Percentiles rank a stretch among this genome's conserved stretches.
phyloP scores from a whole-genome alignment of 2,797 vertebrate genomes.

The Hafferia zeledoni region DNA sequence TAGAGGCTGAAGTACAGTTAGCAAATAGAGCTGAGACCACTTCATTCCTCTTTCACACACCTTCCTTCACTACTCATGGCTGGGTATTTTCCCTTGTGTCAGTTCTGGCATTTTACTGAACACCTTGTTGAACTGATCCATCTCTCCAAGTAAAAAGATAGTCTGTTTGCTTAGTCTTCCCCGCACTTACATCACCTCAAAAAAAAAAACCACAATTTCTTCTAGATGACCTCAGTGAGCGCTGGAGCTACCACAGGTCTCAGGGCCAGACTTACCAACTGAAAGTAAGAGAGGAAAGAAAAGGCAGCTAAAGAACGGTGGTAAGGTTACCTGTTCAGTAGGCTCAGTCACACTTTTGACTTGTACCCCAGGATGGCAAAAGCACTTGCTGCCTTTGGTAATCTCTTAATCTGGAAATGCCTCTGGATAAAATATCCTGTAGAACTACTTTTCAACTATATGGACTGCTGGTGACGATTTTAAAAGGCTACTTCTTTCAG shows the following conservation, averaged over 20 bases:
- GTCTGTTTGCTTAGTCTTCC: neutral
- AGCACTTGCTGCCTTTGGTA: neutral
- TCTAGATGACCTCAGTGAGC: neutral
- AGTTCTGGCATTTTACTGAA: neutral
- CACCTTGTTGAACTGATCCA: neutral
- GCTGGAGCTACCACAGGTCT: neutral
- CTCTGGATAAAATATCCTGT: neutral
- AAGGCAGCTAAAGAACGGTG: neutral
- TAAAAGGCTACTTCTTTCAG: neutral
- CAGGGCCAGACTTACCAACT: neutral
- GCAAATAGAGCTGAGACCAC: slow-evolving; percentile 9
- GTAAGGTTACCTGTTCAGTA: neutral
- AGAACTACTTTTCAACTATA: neutral
- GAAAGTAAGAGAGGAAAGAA: neutral
- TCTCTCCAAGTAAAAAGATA: neutral
- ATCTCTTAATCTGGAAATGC: neutral
- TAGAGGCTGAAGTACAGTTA: slow-evolving; percentile 16
- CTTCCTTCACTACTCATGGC: neutral
- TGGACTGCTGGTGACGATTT: neutral
- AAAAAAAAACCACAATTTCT: neutral
- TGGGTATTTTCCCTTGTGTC: neutral
- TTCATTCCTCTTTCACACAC: neutral
- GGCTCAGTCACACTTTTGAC: neutral
- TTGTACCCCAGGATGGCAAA: neutral
- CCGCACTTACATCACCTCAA: accelerated